phyloP scores from a whole-genome alignment of 2,888 invertebrate genomes.

The Bursaphelenchus okinawaensis region DNA sequence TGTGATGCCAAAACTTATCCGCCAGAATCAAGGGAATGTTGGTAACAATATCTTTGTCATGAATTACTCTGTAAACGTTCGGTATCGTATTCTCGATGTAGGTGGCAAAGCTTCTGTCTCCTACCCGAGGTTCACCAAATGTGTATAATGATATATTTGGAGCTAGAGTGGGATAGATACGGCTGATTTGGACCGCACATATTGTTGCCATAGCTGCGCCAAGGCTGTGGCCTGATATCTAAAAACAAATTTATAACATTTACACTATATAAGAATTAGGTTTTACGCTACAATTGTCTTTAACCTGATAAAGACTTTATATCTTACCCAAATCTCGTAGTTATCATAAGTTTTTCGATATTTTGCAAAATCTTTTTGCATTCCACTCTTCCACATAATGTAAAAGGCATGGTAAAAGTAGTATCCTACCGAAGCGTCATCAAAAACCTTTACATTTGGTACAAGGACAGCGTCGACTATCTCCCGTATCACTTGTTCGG shows the following conservation, averaged over 20 bases:
- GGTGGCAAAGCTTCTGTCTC: constrained; percentile 11
- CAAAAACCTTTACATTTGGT: neutral
- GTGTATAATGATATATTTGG: neutral
- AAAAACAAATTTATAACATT: no score
- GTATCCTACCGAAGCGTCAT: constrained; percentile 35
- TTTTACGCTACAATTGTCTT: no score
- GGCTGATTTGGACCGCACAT: constrained; percentile 19
- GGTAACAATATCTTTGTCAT: constrained; percentile 18
- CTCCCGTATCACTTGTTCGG: neutral
- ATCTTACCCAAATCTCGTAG: constrained; percentile 34
- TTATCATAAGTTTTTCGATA: constrained; percentile 30
- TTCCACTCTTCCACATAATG: constrained; percentile 33
- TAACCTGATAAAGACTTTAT: no score
- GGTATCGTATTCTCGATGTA: neutral
- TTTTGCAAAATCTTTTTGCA: constrained; percentile 34
- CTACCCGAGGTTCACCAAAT: constrained; percentile 24
- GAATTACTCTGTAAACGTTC: constrained; percentile 16
- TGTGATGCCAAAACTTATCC: constrained; percentile 17
- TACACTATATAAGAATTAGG: no score
- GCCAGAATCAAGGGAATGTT: constrained; percentile 17
- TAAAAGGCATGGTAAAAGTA: constrained; percentile 45
- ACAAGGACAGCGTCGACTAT: neutral
- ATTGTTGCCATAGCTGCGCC: constrained; percentile 27
- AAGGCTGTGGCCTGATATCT: constrained; percentile 24
- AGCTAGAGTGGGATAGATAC: neutral